phyloP scores from a whole-genome alignment of 2,888 invertebrate species.

The Nymphalis polychloros region DNA sequence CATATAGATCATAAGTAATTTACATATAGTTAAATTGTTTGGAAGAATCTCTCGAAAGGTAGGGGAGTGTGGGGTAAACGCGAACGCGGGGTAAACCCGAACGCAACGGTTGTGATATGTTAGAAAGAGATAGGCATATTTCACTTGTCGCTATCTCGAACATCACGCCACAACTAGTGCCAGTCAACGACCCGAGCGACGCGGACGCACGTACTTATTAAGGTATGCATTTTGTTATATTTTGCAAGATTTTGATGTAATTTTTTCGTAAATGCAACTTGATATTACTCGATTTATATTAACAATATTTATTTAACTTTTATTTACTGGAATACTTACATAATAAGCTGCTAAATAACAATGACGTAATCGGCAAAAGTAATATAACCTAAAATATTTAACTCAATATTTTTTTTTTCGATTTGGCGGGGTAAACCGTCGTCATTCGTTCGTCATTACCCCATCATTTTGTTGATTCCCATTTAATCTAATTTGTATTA shows the following conservation, averaged over 20 bases:
- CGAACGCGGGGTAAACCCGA: no score
- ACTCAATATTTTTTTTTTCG: conserved; percentile 3
- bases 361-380: conserved; percentile 15
- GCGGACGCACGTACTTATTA: conserved; percentile 5
- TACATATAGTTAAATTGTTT: no score
- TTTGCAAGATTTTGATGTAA: no score
- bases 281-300: conserved; percentile 12
- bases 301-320: conserved; percentile 10
- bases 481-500: no score
- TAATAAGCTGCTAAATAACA: conserved; percentile 13
- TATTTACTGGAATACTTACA: conserved; percentile 13
- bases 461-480: background rate
- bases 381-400: conserved; percentile 18
- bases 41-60: no score
- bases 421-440: background rate
- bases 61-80: no score
- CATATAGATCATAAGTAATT: no score
- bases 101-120: no score
- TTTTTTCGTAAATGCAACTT: conserved; percentile 13
- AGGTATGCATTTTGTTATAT: conserved; percentile 7
- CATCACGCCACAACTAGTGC: conserved; percentile 7
- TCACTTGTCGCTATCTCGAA: no score
- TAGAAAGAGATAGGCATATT: no score
- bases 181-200: conserved; percentile 7
- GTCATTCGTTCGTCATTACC: background rate